Evolutionary conservation across 2,113 vertebrate species (phyloP), one percentile per base, ranked within the genome.

Genomic region (Peromyscus maniculatus): DNA sequence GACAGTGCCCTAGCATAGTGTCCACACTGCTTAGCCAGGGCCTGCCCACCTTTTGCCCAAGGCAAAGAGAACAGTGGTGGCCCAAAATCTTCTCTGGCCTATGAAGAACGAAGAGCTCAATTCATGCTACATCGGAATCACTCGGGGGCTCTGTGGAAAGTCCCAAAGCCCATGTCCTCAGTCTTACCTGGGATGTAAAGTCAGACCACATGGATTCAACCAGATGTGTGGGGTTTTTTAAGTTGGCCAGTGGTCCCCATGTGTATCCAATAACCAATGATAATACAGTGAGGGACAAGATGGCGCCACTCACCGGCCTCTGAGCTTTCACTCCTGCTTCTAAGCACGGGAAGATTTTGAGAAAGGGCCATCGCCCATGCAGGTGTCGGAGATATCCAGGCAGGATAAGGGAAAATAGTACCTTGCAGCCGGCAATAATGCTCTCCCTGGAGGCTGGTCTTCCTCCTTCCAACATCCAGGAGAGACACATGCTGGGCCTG

Each of bases 261-360:
- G 3, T n/a, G 19, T 33, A 95, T 16, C 69, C 1, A 0, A 71
- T 59, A 96, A 46, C 17, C 82, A 33, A 10, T 1, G 5, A 83
- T 7, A 84, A 15, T 36, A 19, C 13, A 4, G 3, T 1, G 0
- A 46, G 22, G 7, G 3, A 36, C 28, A 7, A 46, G 2, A 87
- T n/a, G n/a, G n/a, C n/a, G 13, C 9, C 0, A 21, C 11, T 59
- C 49, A 22, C 16, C 43, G 36, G 10, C 21, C 43, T 84, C 71
- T 10, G 7, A 86, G n/a, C 33, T 66, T 28, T 55, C 83, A 43
- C 33, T 74, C 22, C 89, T 82, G n/a, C 13, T 31, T 39, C 57
- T 31, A 16, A 82, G 31, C 49, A 67, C 6, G 19, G 28, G 13
- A 5, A 39, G 2, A 55, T 11, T 55, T 33, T 67, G 46, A 91